Evolutionary conservation across 2,888 invertebrate species (phyloP).

Genomic region (Pseudococcus longispinus): DNA sequence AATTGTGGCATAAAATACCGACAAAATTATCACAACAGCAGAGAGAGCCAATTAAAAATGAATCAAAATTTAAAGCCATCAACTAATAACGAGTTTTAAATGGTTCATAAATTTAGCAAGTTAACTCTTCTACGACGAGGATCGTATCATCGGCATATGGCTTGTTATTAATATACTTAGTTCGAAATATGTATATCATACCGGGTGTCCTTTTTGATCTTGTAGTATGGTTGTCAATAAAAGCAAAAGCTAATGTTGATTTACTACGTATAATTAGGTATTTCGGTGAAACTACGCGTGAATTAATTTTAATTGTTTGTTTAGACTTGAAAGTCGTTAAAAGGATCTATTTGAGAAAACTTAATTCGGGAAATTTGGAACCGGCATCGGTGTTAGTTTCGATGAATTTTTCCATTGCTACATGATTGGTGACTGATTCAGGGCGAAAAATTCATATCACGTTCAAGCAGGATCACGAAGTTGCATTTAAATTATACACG

Average conservation of each 20-base stretch:
- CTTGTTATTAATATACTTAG: not conserved
- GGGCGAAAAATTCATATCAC: not conserved
- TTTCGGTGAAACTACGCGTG: not conserved
- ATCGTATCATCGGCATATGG: not conserved
- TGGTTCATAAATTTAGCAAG: constrained; percentile 40
- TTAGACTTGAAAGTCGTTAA: not conserved
- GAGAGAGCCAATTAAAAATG: constrained; percentile 38
- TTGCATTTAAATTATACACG: not conserved
- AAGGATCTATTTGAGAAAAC: too few relatives aligned
- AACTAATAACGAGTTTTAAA: constrained; percentile 46
- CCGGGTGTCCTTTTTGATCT: constrained; percentile 8
- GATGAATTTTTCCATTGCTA: too few relatives aligned
- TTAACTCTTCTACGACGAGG: not conserved
- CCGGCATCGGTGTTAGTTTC: too few relatives aligned
- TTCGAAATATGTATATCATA: not conserved
- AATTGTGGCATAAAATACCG: constrained; percentile 30
- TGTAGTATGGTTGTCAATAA: not conserved
- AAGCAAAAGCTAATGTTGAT: not conserved
- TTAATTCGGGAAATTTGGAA: not conserved
- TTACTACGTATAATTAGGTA: not conserved
- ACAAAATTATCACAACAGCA: constrained; percentile 12
- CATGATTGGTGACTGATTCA: not conserved
- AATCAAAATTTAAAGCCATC: constrained; percentile 41
- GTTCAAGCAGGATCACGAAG: not conserved
- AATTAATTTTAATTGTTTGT: not conserved